A percentile compares a stretch with the other conserved stretches of the same genome.
These are phyloP conservation scores for Streptopelia turtur DNA, from an alignment of 2,797 vertebrate species.

Conservation along the genomic window DNA sequence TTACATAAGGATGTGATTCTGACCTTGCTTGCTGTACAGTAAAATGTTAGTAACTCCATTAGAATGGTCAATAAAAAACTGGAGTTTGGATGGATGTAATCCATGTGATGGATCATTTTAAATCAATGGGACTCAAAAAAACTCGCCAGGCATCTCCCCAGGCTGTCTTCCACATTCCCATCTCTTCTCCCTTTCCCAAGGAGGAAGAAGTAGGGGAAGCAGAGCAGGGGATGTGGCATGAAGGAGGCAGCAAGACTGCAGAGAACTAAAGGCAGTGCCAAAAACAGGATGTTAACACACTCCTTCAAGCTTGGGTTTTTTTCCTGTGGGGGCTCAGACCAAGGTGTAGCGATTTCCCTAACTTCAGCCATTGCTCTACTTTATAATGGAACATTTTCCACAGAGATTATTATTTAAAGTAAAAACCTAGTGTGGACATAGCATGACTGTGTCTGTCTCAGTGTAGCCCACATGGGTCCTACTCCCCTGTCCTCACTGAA, in stretches of 20 bases:
- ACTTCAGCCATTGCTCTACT: not conserved
- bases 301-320: not conserved
- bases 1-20: not conserved
- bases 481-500: not conserved
- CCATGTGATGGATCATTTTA: not conserved
- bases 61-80: not conserved
- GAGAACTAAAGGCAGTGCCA: not conserved
- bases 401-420: not conserved
- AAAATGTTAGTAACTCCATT: not conserved
- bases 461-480: accelerated
- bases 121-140: not conserved
- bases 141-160: not conserved
- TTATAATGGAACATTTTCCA: not conserved
- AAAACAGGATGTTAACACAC: not conserved
- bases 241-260: accelerated
- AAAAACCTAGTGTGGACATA: not conserved
- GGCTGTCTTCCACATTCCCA: not conserved
- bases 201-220: not conserved
- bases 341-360: not conserved
- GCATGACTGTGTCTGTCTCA: not conserved
- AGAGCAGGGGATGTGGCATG: not conserved
- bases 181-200: not conserved
- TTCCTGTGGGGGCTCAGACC: not conserved
- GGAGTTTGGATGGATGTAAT: not conserved
- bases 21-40: not conserved